Base-by-base conservation (phyloP, 2,113 vertebrate species). In the Saguinus imperator region DNA sequence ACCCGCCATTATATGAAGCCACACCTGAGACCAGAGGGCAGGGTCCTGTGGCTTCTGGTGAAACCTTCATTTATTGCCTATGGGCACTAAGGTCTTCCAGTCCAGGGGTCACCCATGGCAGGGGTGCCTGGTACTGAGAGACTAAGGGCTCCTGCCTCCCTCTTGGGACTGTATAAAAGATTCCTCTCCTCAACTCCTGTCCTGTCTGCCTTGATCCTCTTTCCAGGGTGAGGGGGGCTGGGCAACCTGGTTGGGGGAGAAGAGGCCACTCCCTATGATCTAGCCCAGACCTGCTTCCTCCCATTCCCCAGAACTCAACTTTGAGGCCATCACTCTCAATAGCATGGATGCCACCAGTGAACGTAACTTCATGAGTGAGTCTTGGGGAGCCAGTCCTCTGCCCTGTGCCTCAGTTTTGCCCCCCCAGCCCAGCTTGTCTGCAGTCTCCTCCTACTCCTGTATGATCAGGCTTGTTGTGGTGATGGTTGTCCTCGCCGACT, bases 261-360 rank as follows among this genome's bases (percentile, higher is more conserved):
- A 35, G 88, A 58, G 18, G 5, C 48, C 5, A 8, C 23, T 45
- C 27, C 55, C 52, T 37, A 10, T 40, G 68, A 66, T 57, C 68
- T 77, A 32, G n/a, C 55, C 43, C 12, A 40, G 61, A 37, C 64
- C 11, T 1, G 0, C n/a, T 66, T 48, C 84, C 48, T 64, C 25
- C 89, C 40, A n/a, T 1, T 8, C 45, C 91, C 76, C 97, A 99
- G 99, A 99, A 94, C 97, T 99, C 58, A 98, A 98, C 25, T 99
- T 99, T 95, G 98, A 99, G 37, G 98, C 98, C 68, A 98, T 99
- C 98, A 99, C 99, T 81, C 97, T 99, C 35, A 99, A 99, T 98
- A 99, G 99, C 98, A 99, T 99, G 99, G 99, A 99, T 64, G 99
- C 99, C 1, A 98, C 99, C 1, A 99, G 99, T 6, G 99, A 99